These are phyloP conservation scores for Xiphias gladius DNA, from an alignment of 2,113 vertebrate species.

Conservation along the genomic window DNA sequence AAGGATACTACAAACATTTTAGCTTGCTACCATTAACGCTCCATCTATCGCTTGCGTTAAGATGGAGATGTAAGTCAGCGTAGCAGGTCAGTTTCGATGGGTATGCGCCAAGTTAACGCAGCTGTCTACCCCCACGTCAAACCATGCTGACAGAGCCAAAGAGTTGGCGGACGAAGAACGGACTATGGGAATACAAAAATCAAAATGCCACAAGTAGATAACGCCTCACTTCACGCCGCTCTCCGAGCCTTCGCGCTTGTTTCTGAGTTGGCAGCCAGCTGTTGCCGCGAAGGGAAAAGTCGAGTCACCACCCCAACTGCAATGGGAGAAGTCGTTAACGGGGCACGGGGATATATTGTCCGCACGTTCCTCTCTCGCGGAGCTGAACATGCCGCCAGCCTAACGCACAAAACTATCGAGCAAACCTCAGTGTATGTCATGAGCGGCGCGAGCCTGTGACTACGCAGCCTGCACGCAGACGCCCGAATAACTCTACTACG, in stretches of 20 bases:
- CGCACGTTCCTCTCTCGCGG: neutral
- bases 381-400: conserved; percentile 9
- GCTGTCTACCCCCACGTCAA: conserved; percentile 12
- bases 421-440: neutral
- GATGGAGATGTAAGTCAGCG: conserved; percentile 16
- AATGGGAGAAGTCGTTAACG: neutral
- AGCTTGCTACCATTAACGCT: neutral
- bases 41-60: conserved; percentile 11
- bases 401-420: neutral
- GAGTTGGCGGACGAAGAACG: neutral
- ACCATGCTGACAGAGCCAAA: neutral
- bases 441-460: conserved; percentile 40
- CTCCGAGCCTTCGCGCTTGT: conserved; percentile 30
- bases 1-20: neutral
- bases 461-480: conserved; percentile 30
- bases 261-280: conserved; percentile 69
- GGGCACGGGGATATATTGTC: neutral
- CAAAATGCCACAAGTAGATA: neutral
- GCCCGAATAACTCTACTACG: conserved; percentile 67
- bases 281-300: conserved; percentile 64
- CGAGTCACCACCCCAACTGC: conserved; percentile 39
- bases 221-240: conserved; percentile 8
- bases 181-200: neutral
- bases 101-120: conserved; percentile 41
- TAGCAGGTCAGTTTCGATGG: conserved; percentile 3